Base-by-base conservation (phyloP, 2,113 vertebrate genomes). In the Galeopterus variegatus region DNA sequence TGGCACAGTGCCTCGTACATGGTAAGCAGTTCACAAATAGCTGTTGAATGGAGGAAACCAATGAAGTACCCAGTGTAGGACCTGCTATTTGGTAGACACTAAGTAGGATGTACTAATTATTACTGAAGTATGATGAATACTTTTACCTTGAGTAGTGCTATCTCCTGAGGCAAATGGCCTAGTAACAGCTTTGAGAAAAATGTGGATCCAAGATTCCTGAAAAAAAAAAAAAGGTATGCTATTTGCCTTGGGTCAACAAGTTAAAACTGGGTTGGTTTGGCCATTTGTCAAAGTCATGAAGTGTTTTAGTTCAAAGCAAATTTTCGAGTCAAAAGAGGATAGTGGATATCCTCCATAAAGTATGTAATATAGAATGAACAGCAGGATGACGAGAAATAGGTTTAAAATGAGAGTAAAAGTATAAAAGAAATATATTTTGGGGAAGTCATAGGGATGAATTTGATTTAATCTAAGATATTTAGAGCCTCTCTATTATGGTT, bases 291-390 rank as follows among this genome's bases (percentile, higher is more conserved):
- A 95, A 86, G n/a, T 86, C 45, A 62, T 48, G n/a, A 93, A 64
- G n/a, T 69, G 33, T 81, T 93, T 81, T 90, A 90, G 28, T 69
- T 87, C 58, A 79, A 76, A 95, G 28, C 19, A 93, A 60, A 95
- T 77, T 62, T 90, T 75, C n/a, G 33, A 93, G 58, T 86, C 17
- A 80, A 52, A 95, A 69, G 1, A 33, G 23, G 62, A 18, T 76
- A 60, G 52, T 86, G 33, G 28, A 24, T 90, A 69, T 69, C 75
- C 54, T 90, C 50, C 7, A 70, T 48, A 52, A 75, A 90, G 19
- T 69, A 54, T 90, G 58, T 69, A 81, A 50, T 62, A 5, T 75
- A 21, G 17, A 95, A 90, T 62, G n/a, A 86, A 36, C 45, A 86
- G 28, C 8, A 85, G 56, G 33, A n/a, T 60, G 80, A 56, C 88